phyloP scores from a whole-genome alignment of 1,140 invertebrate genomes.

The Drosophila cardini region DNA sequence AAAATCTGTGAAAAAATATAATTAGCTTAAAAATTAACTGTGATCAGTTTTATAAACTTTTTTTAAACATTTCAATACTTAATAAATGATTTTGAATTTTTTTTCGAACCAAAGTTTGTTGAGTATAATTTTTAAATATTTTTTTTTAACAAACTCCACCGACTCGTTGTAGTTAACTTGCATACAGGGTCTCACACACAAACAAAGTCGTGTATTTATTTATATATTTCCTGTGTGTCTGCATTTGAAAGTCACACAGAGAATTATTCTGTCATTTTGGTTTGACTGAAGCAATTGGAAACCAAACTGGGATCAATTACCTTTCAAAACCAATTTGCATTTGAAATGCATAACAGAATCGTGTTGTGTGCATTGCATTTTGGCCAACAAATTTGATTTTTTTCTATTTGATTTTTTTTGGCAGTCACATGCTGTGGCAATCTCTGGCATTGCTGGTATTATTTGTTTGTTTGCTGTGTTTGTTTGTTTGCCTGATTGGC shows the following conservation, averaged over 20 bases:
- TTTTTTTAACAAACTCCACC: too few relatives aligned
- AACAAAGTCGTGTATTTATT: constrained; percentile 32
- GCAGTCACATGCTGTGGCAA: constrained; percentile 60
- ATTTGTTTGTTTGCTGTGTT: constrained; percentile 54
- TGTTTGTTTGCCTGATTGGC: constrained; percentile 67
- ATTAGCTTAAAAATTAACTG: too few relatives aligned
- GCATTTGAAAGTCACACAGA: constrained; percentile 54
- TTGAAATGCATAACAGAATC: constrained; percentile 81
- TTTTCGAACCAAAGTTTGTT: too few relatives aligned
- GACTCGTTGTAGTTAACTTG: too few relatives aligned
- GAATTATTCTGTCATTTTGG: constrained; percentile 74
- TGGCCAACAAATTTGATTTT: background rate
- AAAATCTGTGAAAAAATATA: too few relatives aligned
- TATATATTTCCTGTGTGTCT: constrained; percentile 64
- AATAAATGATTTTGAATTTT: too few relatives aligned
- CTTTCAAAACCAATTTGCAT: constrained; percentile 81
- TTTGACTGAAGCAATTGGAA: constrained; percentile 32
- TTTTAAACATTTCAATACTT: too few relatives aligned
- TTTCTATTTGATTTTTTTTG: constrained; percentile 25
- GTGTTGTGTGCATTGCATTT: constrained; percentile 69
- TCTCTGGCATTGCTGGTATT: constrained; percentile 35
- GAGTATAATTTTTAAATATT: too few relatives aligned
- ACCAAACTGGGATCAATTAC: constrained; percentile 65
- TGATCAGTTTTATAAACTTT: too few relatives aligned
- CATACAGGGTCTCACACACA: too few relatives aligned